These are phyloP conservation scores for Tursiops truncatus DNA, from an alignment of 2,113 vertebrate species.

Conservation along the genomic window DNA sequence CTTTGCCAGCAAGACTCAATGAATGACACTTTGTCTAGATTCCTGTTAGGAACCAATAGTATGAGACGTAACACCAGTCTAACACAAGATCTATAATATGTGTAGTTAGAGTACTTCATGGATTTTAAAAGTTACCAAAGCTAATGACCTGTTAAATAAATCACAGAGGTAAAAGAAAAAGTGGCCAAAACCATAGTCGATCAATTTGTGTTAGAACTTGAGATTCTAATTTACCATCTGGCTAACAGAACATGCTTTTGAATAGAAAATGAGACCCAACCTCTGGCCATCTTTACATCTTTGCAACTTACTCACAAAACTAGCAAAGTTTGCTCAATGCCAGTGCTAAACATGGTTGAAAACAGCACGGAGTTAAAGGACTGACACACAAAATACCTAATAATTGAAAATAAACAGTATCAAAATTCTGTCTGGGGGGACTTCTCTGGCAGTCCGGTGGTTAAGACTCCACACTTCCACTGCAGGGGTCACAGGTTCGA, in stretches of 20 bases:
- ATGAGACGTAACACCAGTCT: not conserved
- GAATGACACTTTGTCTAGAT: slow-evolving; percentile 37
- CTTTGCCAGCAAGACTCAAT: not conserved
- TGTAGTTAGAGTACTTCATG: not conserved
- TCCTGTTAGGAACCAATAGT: not conserved
- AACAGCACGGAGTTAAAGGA: not conserved
- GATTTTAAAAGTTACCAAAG: slow-evolving; percentile 32
- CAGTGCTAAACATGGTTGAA: not conserved
- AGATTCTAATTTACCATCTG: slow-evolving; percentile 1
- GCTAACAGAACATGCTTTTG: not conserved
- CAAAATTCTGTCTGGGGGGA: not conserved
- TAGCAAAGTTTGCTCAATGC: not conserved
- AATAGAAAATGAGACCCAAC: not conserved
- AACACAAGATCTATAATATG: not conserved
- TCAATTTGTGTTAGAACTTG: not conserved
- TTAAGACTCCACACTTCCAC: too few species aligned
- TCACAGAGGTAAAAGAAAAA: not conserved
- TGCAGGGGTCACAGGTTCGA: too few species aligned
- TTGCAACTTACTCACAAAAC: not conserved
- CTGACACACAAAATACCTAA: not conserved
- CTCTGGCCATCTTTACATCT: not conserved
- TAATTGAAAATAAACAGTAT: not conserved
- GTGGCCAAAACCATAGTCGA: not conserved
- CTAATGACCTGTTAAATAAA: slow-evolving; percentile 32
- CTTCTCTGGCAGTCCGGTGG: too few species aligned